Base-by-base conservation (phyloP, 2,888 invertebrate genomes). In the Hirtodrosophila alboralis region DNA sequence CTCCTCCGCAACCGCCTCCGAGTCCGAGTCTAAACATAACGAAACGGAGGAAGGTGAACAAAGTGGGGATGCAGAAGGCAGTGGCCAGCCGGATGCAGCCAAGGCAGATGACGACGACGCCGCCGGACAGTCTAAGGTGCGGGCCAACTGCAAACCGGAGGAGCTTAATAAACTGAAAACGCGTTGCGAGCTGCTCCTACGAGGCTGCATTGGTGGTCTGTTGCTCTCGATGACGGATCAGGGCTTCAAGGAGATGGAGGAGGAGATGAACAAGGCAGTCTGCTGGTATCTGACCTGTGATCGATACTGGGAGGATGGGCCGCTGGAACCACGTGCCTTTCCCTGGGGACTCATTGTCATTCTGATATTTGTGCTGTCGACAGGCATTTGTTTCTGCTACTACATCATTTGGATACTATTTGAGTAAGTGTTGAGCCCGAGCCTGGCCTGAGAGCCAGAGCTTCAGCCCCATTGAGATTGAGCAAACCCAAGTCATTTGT, bases 241-340 rank as follows among this genome's bases (percentile, higher is more conserved):
- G 88, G 95, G 96, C 88, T 96, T 96, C 90, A 95, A 94, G 85
- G 96, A 96, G 91, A 94, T 96, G 86, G 96, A 96, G 94, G 97
- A 96, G 88, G 96, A 96, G 90, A 93, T 97, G 91, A 96, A 96
- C 90, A 94, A 95, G 85, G 95, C 95, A 2, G 95, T 97, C 34
- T 97, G 97, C 90, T 97, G 97, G 95, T 97, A 96, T 91, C 91
- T 97, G 86, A 96, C 96, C 70, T 97, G 97, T 88, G 96, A 97
- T 89, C 94, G 95, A 65, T 97, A 96, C 90, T 97, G 97, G 96
- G 96, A 97, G 90, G 96, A 96, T 90, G 93, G 93, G 63, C 94
- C 95, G 66, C 92, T 93, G 8, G 93, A 94, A 69, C 93, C 94
- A 43, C 93, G 95, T 75, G 94, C 94, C 68, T 96, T 96, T 88